Evolutionary conservation across 2,888 invertebrate genomes (phyloP).

Genomic region (Chorisops tibialis): DNA sequence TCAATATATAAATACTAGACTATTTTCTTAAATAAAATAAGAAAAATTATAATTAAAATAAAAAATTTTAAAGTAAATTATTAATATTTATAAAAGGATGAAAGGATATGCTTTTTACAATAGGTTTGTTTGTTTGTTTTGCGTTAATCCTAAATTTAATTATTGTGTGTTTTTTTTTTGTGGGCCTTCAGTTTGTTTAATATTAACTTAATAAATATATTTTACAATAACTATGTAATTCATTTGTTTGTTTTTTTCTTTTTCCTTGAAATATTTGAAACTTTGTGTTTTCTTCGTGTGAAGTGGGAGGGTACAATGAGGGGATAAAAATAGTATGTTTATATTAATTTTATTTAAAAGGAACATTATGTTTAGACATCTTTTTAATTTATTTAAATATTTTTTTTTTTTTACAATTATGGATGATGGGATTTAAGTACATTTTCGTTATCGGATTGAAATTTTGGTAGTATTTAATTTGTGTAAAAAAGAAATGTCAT

Average conservation of each 20-base stretch:
- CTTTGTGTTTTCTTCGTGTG: neutral
- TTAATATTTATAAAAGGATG: too few relatives aligned
- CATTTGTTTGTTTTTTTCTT: too few relatives aligned
- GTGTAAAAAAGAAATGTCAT: neutral
- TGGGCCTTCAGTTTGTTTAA: neutral
- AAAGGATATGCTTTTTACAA: too few relatives aligned
- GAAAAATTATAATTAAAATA: too few relatives aligned
- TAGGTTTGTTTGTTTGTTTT: too few relatives aligned
- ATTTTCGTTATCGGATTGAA: neutral
- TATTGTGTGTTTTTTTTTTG: too few relatives aligned
- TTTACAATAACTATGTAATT: conserved; percentile 1
- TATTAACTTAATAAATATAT: conserved; percentile 13
- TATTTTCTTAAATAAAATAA: too few relatives aligned
- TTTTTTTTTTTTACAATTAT: neutral
- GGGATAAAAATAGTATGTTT: neutral
- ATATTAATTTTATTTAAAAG: conserved; percentile 14
- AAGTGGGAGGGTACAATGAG: neutral
- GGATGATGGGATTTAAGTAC: conserved; percentile 14
- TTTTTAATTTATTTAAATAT: neutral
- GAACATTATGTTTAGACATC: conserved; percentile 22
- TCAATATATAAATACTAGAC: too few relatives aligned
- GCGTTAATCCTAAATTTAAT: too few relatives aligned
- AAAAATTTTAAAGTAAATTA: too few relatives aligned
- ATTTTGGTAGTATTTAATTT: too few relatives aligned
- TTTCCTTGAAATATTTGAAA: neutral